These are phyloP conservation scores for Trichonephila clavipes DNA, from an alignment of 1,140 invertebrate species.

Conservation along the genomic window DNA sequence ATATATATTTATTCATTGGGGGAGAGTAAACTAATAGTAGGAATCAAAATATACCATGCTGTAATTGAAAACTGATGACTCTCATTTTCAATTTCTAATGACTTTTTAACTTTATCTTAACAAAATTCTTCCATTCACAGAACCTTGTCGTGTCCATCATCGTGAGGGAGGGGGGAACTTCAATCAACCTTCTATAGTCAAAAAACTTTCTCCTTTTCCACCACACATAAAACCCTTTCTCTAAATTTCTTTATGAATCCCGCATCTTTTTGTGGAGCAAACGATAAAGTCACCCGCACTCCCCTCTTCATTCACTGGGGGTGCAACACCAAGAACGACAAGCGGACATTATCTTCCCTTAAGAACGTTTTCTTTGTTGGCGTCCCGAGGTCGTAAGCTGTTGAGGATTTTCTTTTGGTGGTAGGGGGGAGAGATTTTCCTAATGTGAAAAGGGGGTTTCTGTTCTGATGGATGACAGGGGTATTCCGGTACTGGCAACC, in stretches of 20 bases:
- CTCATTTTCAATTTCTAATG: too few relatives aligned
- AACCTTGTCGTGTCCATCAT: not conserved
- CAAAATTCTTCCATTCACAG: not conserved
- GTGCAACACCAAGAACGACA: not conserved
- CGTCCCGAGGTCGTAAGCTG: slow-evolving; percentile 28
- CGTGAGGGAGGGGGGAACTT: not conserved
- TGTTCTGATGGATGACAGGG: slow-evolving; percentile 27
- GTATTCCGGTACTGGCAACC: not conserved
- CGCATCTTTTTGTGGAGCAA: not conserved
- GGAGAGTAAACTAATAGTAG: too few relatives aligned
- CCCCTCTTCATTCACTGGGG: not conserved
- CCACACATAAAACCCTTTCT: not conserved
- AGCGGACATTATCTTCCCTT: not conserved
- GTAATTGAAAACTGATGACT: too few relatives aligned
- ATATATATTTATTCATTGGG: too few relatives aligned
- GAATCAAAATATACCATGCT: too few relatives aligned
- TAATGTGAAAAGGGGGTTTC: slow-evolving; percentile 1
- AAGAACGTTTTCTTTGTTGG: not conserved
- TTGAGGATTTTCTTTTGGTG: slow-evolving; percentile 6
- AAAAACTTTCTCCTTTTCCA: not conserved
- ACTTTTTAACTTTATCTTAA: not conserved
- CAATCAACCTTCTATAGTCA: not conserved
- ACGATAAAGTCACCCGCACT: not conserved
- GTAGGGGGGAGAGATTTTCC: not conserved
- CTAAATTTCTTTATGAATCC: not conserved